Evolutionary conservation across 2,888 invertebrate species (phyloP), one percentile per base, ranked within the genome.

Genomic region (Brachypalpus laphriformis): DNA sequence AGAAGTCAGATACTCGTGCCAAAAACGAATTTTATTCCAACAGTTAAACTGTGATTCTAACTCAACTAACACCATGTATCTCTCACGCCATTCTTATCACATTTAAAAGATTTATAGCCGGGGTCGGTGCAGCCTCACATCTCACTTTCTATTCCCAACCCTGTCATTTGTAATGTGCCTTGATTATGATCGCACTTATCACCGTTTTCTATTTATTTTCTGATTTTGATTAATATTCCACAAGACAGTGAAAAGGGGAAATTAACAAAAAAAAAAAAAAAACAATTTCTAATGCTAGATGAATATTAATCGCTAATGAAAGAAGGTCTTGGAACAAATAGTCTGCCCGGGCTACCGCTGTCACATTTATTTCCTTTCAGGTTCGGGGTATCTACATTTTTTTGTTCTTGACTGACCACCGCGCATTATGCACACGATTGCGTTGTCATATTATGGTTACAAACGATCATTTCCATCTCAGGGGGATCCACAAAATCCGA

Each of bases 371-470:
- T 59, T 37, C 45, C 25, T 45, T 45, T 28, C 40, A 40, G 42
- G 34, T 65, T 70, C 65, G 63, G 42, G 59, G 57, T 59, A 70
- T 51, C 3, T n/a, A 37, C 31, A 14, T 25, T 20, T 42, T 57
- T n/a, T 25, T 34, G 18, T 45, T 45, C 20, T 16, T 18, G 22
- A 42, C 34, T 42, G 47, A 65, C 54, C 37, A 28, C 37, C 57
- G 57, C 81, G 63, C 81, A 75, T 56, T 63, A 70, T 75, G 56
- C 37, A 56, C 57, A 74, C 65, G 49, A 71, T 82, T 71, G 47
- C 42, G 51, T 66, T 54, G 78, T 72, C 66, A 66, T 47, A 42
- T 4, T 40, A 40, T 8, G 22, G 37, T 31, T 31, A 47, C 34
- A 65, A 56, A 47, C 57, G 65, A 74, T 74, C 42, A n/a, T 22